phyloP scores from a whole-genome alignment of 2,797 vertebrate genomes.

The Liasis olivaceus region DNA sequence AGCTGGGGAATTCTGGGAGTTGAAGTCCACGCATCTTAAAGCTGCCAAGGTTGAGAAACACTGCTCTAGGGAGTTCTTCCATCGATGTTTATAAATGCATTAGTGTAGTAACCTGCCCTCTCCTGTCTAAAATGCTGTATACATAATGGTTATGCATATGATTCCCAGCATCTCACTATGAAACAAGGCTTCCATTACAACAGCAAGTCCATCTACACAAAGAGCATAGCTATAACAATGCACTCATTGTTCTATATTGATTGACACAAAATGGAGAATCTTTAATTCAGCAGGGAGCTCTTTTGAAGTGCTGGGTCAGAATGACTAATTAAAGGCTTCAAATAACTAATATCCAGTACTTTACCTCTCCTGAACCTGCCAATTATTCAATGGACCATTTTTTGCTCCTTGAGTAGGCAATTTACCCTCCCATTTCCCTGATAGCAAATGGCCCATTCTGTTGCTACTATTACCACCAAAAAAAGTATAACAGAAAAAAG shows the following conservation, averaged over 20 bases:
- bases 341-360: slow-evolving; percentile 3
- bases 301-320: slow-evolving; percentile 17
- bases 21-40: no score
- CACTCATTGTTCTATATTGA: slow-evolving; percentile 2
- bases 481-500: not conserved
- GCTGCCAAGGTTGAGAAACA: no score
- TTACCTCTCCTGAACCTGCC: not conserved
- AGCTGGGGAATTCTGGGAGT: no score
- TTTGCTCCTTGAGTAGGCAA: not conserved
- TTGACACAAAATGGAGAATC: not conserved
- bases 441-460: not conserved
- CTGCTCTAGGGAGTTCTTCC: not conserved
- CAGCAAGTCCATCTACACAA: not conserved
- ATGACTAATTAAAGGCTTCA: slow-evolving; percentile 22
- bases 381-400: slow-evolving; percentile 1
- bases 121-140: not conserved
- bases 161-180: not conserved
- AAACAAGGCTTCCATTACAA: not conserved
- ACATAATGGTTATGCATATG: not conserved
- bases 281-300: slow-evolving; percentile 22
- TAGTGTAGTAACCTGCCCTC: not conserved
- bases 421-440: not conserved
- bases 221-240: not conserved
- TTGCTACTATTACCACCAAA: not conserved
- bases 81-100: not conserved